These are phyloP conservation scores for Drosophila kokeensis DNA, from an alignment of 2,888 invertebrate species.

Conservation along the genomic window DNA sequence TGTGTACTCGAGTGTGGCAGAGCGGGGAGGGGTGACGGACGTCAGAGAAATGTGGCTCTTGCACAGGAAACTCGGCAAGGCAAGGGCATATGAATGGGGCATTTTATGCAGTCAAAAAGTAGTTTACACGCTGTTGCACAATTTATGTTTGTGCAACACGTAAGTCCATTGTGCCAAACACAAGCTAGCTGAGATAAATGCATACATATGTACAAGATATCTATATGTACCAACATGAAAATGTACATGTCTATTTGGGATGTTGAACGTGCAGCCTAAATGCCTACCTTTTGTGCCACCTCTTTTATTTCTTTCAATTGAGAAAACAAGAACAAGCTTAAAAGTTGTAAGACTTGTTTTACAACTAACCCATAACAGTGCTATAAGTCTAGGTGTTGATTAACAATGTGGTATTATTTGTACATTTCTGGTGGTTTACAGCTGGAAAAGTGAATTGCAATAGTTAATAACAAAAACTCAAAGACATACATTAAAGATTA, in stretches of 20 bases:
- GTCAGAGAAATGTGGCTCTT: slow-evolving; percentile 14
- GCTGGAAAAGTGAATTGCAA: not conserved
- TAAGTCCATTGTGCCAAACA: slow-evolving; percentile 71
- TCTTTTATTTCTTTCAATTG: slow-evolving; percentile 4
- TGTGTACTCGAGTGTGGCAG: slow-evolving; percentile 55
- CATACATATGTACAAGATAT: slow-evolving; percentile 8
- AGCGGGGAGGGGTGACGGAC: not conserved
- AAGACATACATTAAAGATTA: too few relatives aligned
- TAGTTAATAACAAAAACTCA: not conserved
- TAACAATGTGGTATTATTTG: not conserved
- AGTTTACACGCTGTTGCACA: slow-evolving; percentile 83
- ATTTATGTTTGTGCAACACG: slow-evolving; percentile 82
- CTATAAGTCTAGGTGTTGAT: not conserved
- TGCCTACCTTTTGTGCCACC: slow-evolving; percentile 15
- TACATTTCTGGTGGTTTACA: not conserved
- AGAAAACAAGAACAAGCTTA: not conserved
- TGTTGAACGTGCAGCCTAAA: slow-evolving; percentile 16
- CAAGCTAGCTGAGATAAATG: slow-evolving; percentile 40
- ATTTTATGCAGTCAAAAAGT: slow-evolving; percentile 78
- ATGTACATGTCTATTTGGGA: slow-evolving; percentile 13
- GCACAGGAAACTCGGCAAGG: slow-evolving; percentile 46
- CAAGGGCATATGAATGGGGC: slow-evolving; percentile 64
- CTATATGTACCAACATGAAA: not conserved
- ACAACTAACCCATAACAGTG: not conserved
- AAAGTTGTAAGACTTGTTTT: slow-evolving; percentile 1